Evolutionary conservation across 2,113 vertebrate species (phyloP).

Genomic region (Rousettus leschenaultii): DNA sequence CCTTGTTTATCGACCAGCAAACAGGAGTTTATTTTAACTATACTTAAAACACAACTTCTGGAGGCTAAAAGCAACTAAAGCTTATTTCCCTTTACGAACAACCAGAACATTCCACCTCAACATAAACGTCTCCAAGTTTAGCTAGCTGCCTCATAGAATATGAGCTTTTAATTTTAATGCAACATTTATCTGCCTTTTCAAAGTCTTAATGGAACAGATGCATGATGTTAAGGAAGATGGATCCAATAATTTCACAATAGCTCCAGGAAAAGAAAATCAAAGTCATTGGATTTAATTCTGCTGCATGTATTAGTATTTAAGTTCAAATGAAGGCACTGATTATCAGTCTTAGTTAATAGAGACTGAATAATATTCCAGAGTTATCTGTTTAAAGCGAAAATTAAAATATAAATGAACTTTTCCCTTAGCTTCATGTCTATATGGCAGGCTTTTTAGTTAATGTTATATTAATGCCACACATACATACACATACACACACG

Average conservation of each 20-base stretch:
- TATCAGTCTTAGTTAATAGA: constrained; percentile 5
- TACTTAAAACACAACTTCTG: constrained; percentile 22
- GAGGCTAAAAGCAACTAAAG: constrained; percentile 6
- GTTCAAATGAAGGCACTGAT: constrained; percentile 35
- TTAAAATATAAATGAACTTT: constrained; percentile 52
- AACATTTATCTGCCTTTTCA: background rate
- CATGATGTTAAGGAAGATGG: background rate
- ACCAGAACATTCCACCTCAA: constrained; percentile 22
- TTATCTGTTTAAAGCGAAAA: constrained; percentile 22
- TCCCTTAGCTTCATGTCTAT: background rate
- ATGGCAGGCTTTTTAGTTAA: background rate
- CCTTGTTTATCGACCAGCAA: constrained; percentile 58
- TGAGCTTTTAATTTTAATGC: constrained; percentile 45
- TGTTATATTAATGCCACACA: background rate
- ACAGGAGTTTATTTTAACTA: constrained; percentile 45
- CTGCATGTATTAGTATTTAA: background rate
- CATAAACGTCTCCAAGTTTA: background rate
- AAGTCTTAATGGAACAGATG: background rate
- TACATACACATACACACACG: background rate
- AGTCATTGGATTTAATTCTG: constrained; percentile 39
- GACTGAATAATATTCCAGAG: background rate
- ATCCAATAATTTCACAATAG: constrained; percentile 52
- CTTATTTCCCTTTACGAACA: constrained; percentile 56
- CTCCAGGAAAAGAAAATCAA: background rate
- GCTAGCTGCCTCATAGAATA: background rate